phyloP scores from a whole-genome alignment of 2,113 vertebrate species.

The Cynocephalus volans region DNA sequence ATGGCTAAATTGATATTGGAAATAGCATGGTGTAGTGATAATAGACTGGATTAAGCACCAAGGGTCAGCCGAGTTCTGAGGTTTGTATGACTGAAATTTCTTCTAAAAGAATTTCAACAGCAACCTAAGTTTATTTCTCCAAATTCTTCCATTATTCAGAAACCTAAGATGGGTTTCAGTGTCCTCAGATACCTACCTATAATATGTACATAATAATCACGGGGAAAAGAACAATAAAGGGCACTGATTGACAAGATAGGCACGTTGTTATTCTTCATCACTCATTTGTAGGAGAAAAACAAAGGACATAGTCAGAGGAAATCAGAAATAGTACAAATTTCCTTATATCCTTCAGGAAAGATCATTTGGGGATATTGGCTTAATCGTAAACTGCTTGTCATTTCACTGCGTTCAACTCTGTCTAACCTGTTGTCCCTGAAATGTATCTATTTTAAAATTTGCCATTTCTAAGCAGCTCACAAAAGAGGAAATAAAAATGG shows the following conservation, averaged over 20 bases:
- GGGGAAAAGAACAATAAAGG: background rate
- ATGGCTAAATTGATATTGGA: background rate
- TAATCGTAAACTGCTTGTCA: background rate
- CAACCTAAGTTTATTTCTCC: background rate
- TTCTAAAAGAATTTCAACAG: background rate
- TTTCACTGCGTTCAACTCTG: background rate
- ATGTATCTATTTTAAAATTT: conserved; percentile 5
- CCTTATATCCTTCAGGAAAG: background rate
- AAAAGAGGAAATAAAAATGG: background rate
- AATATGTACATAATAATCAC: background rate
- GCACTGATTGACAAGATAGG: background rate
- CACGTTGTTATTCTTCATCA: background rate
- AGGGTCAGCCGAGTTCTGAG: background rate
- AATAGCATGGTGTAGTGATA: background rate
- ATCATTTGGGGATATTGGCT: background rate
- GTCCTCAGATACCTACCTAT: background rate
- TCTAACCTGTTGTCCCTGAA: background rate
- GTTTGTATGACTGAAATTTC: background rate
- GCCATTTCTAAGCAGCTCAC: background rate
- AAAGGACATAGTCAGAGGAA: background rate
- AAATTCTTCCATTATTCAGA: conserved; percentile 18
- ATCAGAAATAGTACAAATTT: background rate
- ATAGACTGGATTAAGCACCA: background rate
- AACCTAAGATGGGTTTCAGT: background rate
- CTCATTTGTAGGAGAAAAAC: background rate